Base-by-base conservation (phyloP, 2,113 vertebrate genomes). In the Dolichallabes microphthalmus region DNA sequence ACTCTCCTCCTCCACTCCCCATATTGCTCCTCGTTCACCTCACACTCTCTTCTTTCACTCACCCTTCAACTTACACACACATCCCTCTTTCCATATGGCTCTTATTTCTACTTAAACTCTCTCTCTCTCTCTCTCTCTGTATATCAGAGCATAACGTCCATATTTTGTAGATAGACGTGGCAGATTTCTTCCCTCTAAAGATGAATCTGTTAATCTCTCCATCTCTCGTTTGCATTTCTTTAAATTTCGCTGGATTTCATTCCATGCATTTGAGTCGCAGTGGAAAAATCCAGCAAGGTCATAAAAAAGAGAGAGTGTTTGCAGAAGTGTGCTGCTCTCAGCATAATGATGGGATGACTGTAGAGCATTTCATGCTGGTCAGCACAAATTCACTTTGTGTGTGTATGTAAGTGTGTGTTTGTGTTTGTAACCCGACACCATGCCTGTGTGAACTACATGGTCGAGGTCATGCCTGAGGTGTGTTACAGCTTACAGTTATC, bases 261-360 rank as follows among this genome's bases (percentile, higher is more conserved):
- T 52, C 73, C 84, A 84, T 74, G 57, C 73, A 35, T 83, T 66
- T 63, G 27, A 77, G 60, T 86, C 66, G 50, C 80, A 45, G 58
- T 69, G 86, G 81, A 83, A 87, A 85, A 85, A 81, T 84, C 25
- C 60, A 69, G 53, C 5, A 22, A 68, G 78, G 63, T 50, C 69
- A 85, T 79, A 87, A 80, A 87, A 77, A 75, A 25, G 69, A 73
- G 35, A 0, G 75, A 52, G 73, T 20, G 35, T 78, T 80, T 60
- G 77, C 73, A 80, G 71, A 57, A 83, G 76, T 66, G 22, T 88
- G 76, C 85, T 84, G 82, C 30, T 19, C 71, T 86, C 82, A 82
- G 82, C 76, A 82, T 86, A 87, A 89, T 86, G 50, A 75, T 32
- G 50, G 58, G 57, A 73, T 64, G 73, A 86, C 45, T 84, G 76